phyloP scores from a whole-genome alignment of 2,888 invertebrate species.

The Clivina fossor region DNA sequence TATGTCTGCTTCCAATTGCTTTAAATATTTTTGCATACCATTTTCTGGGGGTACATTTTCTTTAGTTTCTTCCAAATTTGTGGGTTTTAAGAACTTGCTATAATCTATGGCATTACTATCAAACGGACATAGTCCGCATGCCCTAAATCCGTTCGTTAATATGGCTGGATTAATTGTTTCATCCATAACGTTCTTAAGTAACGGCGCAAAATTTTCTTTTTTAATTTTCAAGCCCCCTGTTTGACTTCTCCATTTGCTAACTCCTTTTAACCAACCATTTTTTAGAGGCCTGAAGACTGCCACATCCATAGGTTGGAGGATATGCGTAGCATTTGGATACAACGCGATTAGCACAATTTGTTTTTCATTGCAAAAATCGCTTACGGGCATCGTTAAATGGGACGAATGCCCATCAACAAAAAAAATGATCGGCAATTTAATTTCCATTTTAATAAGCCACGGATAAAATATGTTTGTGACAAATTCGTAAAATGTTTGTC shows the following conservation, averaged over 20 bases:
- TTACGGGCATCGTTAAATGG: conserved; percentile 47
- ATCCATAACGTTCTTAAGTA: conserved; percentile 42
- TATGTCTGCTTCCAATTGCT: too few relatives aligned
- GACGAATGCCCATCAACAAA: conserved; percentile 51
- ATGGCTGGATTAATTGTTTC: conserved; percentile 37
- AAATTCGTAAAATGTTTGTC: conserved; percentile 50
- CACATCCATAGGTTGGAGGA: conserved; percentile 50
- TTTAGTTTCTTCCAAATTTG: too few relatives aligned
- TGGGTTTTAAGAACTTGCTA: too few relatives aligned
- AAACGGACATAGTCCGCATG: conserved; percentile 42
- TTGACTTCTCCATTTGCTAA: conserved; percentile 42
- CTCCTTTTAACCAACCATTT: conserved; percentile 43
- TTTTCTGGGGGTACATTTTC: too few relatives aligned
- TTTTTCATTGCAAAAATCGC: conserved; percentile 49
- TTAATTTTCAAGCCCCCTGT: conserved; percentile 40
- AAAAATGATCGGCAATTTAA: conserved; percentile 47
- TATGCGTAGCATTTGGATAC: conserved; percentile 49
- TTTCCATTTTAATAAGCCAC: conserved; percentile 46
- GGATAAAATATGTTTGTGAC: conserved; percentile 48
- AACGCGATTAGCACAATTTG: conserved; percentile 47
- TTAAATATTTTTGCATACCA: too few relatives aligned
- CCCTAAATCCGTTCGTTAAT: conserved; percentile 42
- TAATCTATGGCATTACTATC: too few relatives aligned
- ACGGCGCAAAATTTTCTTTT: conserved; percentile 42
- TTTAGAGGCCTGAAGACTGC: conserved; percentile 48